Evolutionary conservation across 2,888 invertebrate genomes (phyloP).

Genomic region (Agonopterix alstromeriana): DNA sequence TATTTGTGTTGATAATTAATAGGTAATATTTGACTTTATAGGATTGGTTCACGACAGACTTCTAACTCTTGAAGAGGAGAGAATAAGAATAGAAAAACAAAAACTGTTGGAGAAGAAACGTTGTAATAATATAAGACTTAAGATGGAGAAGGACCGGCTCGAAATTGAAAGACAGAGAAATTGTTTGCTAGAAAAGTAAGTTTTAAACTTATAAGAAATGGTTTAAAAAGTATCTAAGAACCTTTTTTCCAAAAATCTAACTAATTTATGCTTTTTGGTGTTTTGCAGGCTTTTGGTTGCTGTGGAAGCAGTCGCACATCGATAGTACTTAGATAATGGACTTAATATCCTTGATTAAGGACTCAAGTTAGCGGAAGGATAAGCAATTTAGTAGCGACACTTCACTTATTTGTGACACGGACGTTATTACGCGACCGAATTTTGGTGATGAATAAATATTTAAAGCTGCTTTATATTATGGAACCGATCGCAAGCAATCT

Average conservation of each 20-base stretch:
- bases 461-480: no score
- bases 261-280: no score
- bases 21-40: slow-evolving; percentile 14
- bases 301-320: slow-evolving; percentile 37
- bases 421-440: no score
- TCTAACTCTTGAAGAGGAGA: slow-evolving; percentile 46
- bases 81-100: slow-evolving; percentile 47
- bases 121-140: slow-evolving; percentile 48
- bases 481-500: no score
- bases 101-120: slow-evolving; percentile 49
- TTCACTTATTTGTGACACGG: no score
- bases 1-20: no score
- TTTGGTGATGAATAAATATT: no score
- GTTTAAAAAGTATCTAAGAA: no score
- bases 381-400: no score
- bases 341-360: no score
- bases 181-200: slow-evolving; percentile 45
- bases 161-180: slow-evolving; percentile 50
- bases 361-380: no score
- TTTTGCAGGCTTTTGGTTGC: slow-evolving; percentile 38
- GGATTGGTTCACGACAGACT: slow-evolving; percentile 47
- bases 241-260: no score
- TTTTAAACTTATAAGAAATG: neutral
- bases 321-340: slow-evolving; percentile 9
- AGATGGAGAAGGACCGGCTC: slow-evolving; percentile 47